A percentile compares a stretch with the other conserved stretches of the same genome.
phyloP scores from a whole-genome alignment of 2,888 invertebrate genomes.

The Hipparchia semele region DNA sequence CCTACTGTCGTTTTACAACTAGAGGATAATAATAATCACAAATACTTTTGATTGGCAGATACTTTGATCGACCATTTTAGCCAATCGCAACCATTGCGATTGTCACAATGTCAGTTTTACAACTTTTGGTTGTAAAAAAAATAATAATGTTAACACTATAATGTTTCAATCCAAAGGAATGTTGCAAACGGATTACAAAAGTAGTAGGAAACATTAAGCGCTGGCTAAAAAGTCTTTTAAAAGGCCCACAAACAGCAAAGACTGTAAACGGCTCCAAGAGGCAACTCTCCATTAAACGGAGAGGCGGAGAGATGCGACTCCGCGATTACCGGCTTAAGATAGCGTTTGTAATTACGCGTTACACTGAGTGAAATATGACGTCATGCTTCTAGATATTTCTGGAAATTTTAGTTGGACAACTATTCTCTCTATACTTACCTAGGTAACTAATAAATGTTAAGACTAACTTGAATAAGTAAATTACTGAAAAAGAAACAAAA shows the following conservation, averaged over 20 bases:
- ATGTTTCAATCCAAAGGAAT: neutral
- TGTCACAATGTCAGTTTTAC: no score
- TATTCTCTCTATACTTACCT: no score
- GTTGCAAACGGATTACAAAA: slow-evolving; percentile 11
- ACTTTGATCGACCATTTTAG: no score
- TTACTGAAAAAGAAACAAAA: no score
- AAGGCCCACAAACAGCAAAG: slow-evolving; percentile 51
- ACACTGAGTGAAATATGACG: slow-evolving; percentile 27
- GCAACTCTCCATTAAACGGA: slow-evolving; percentile 57
- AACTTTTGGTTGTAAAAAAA: no score
- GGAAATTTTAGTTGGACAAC: no score
- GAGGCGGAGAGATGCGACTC: slow-evolving; percentile 52
- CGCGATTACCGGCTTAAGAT: slow-evolving; percentile 58
- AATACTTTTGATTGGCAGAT: no score
- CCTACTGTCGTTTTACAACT: no score
- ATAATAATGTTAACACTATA: neutral
- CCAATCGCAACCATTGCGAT: no score
- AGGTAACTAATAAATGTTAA: no score
- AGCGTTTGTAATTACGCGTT: slow-evolving; percentile 48
- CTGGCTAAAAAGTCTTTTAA: slow-evolving; percentile 50
- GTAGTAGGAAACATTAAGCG: slow-evolving; percentile 26
- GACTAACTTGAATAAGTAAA: no score
- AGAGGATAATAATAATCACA: no score
- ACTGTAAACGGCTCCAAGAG: slow-evolving; percentile 51
- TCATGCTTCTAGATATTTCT: slow-evolving; percentile 12